These are phyloP conservation scores for Karalla daura DNA, from an alignment of 2,797 vertebrate species.

Conservation along the genomic window DNA sequence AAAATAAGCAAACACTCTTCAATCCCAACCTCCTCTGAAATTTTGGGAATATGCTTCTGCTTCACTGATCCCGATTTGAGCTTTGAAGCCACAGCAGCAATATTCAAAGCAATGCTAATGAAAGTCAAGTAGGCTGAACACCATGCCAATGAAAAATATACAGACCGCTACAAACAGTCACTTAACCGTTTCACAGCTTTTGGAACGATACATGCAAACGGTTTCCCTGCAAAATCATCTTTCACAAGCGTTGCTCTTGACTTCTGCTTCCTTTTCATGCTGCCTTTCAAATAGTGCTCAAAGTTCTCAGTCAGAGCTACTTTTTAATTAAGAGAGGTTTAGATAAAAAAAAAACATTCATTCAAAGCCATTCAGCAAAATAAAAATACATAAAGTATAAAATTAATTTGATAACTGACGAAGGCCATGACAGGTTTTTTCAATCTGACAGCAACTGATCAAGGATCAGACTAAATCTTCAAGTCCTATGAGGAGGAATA, in stretches of 20 bases:
- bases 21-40: not conserved
- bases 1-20: constrained; percentile 30
- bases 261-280: not conserved
- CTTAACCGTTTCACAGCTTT: constrained; percentile 44
- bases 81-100: constrained; percentile 41
- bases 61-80: constrained; percentile 43
- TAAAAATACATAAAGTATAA: not conserved
- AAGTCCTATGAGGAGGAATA: not conserved
- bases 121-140: constrained; percentile 53
- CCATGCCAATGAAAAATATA: constrained; percentile 48
- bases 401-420: not conserved
- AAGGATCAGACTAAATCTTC: not conserved
- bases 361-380: constrained; percentile 8
- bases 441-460: not conserved
- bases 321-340: constrained; percentile 23
- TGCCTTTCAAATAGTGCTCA: constrained; percentile 17
- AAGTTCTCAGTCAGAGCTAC: constrained; percentile 3
- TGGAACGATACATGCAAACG: constrained; percentile 1
- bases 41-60: not conserved
- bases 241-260: constrained; percentile 3
- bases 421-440: constrained; percentile 9
- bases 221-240: constrained; percentile 2
- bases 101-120: constrained; percentile 51
- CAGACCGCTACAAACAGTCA: constrained; percentile 36
- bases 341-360: not conserved